phyloP scores from a whole-genome alignment of 2,797 vertebrate species.

The Mastacembelus armatus region DNA sequence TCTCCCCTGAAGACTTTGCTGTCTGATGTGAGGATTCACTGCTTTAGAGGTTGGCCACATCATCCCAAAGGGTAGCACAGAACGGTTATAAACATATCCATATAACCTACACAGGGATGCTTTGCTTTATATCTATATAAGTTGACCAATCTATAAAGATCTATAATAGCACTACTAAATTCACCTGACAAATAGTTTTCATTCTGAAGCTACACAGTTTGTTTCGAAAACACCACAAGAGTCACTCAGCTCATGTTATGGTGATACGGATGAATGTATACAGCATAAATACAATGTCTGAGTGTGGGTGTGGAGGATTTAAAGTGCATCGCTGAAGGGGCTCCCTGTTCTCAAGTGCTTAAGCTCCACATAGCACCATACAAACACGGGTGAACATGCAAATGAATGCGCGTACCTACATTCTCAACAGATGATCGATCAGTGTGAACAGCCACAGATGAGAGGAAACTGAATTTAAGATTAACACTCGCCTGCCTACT shows the following conservation, averaged over 20 bases:
- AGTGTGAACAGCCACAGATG: neutral
- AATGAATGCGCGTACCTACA: neutral
- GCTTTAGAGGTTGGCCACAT: too few species aligned
- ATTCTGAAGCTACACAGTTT: conserved; percentile 21
- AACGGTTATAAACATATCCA: conserved; percentile 14
- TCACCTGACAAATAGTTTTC: conserved; percentile 9
- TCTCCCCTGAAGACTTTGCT: too few species aligned
- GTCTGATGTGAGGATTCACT: neutral
- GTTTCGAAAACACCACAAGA: conserved; percentile 37
- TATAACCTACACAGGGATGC: neutral
- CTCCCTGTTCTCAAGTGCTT: conserved; percentile 38
- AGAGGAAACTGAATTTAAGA: conserved; percentile 4
- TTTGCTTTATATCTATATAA: neutral
- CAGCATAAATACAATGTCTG: conserved; percentile 40
- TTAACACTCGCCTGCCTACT: conserved; percentile 7
- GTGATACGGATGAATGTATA: conserved; percentile 37
- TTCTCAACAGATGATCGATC: conserved; percentile 18
- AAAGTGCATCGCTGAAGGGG: conserved; percentile 49
- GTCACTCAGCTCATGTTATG: conserved; percentile 43
- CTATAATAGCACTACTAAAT: conserved; percentile 14
- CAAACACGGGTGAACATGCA: conserved; percentile 20
- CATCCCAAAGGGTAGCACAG: too few species aligned
- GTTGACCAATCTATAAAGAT: neutral
- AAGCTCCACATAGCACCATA: conserved; percentile 12
- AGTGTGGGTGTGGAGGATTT: conserved; percentile 61